Evolutionary conservation across 2,888 invertebrate genomes (phyloP).

Genomic region (Ophion costatus): DNA sequence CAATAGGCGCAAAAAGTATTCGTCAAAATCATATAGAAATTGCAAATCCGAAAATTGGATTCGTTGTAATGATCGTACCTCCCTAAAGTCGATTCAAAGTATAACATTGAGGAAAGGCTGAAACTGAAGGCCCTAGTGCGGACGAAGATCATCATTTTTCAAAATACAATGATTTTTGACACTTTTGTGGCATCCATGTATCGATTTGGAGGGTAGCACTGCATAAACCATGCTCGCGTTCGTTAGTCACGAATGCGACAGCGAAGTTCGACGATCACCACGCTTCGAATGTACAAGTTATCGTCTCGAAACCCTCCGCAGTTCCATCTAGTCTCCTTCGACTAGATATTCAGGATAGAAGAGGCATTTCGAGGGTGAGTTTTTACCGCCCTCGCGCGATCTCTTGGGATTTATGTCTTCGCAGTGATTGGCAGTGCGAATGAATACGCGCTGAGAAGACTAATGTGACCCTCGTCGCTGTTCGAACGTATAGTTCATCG

Average conservation of each 20-base stretch:
- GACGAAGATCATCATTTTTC: background rate
- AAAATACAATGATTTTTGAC: background rate
- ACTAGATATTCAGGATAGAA: conserved; percentile 23
- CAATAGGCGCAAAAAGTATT: too few relatives aligned
- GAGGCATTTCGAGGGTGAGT: conserved; percentile 22
- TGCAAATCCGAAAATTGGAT: too few relatives aligned
- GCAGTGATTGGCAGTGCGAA: conserved; percentile 77
- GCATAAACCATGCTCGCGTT: conserved; percentile 44
- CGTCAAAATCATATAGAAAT: too few relatives aligned
- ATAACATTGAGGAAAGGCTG: background rate
- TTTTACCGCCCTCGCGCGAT: conserved; percentile 36
- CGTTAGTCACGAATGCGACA: conserved; percentile 32
- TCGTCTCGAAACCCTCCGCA: background rate
- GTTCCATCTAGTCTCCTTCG: background rate
- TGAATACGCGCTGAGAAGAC: conserved; percentile 75
- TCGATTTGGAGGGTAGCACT: conserved; percentile 15
- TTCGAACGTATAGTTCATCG: conserved; percentile 65
- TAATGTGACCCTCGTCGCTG: conserved; percentile 71
- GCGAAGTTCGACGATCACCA: too few relatives aligned
- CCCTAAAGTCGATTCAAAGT: background rate
- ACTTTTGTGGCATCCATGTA: background rate
- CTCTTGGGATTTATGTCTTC: conserved; percentile 62
- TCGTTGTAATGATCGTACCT: too few relatives aligned
- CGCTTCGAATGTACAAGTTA: background rate
- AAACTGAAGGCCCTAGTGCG: background rate